Evolutionary conservation across 2,888 invertebrate species (phyloP), one percentile per base, ranked within the genome.

Genomic region (Morpho deidamia): DNA sequence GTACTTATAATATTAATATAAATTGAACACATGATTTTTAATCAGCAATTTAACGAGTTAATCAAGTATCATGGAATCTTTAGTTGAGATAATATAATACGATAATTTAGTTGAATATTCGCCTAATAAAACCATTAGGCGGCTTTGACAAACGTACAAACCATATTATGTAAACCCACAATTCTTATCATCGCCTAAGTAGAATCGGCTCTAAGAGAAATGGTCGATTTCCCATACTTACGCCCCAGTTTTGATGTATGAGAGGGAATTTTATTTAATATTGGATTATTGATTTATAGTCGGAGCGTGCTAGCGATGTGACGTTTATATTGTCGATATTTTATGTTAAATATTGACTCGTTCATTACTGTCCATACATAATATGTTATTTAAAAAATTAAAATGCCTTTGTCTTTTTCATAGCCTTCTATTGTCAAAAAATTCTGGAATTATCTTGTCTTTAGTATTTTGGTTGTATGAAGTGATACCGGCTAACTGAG

Each of bases 191-290:
- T 46, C 11, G 11, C 9, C 41, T 43, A 48, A 59, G 56, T 66
- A 62, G 67, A 11, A 8, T 33, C 42, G 42, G 61, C 44, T 70
- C 81, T 63, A 33, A 42, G 44, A 56, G 68, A 42, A 60, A 51
- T 75, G 81, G 84, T 62, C 72, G 69, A 74, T 77, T 77, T 76
- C 76, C 74, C 73, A 71, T 74, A 70, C 70, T 58, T 50, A 57
- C 60, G 64, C 37, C 66, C 68, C 67, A 64, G 65, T 62, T 75
- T 70, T 78, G 80, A 83, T 83, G 81, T 81, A 83, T 75, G 76
- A 69, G 62, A 70, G 72, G 76, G 74, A 76, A 79, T 81, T 83
- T 84, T 83, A 85, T 86, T 84, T 82, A 84, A 86, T 85, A 86
- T 81, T 73, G 72, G 70, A 70, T 74, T 83, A 85, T 85, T 84